Evolutionary conservation across 2,113 vertebrate genomes (phyloP).

Genomic region (Zonotrichia leucophrys): DNA sequence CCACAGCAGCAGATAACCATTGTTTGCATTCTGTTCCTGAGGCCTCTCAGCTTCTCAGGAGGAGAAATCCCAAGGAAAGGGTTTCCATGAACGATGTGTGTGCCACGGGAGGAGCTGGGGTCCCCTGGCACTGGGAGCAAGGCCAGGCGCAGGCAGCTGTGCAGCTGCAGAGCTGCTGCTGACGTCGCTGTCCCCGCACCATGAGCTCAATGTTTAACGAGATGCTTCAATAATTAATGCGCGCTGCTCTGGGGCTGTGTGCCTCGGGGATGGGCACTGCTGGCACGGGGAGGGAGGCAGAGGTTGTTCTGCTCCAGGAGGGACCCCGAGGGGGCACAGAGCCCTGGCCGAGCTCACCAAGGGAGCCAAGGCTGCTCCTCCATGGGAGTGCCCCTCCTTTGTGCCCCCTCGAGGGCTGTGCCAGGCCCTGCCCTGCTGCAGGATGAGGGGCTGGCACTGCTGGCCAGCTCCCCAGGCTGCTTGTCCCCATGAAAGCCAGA

Average conservation of each 20-base stretch:
- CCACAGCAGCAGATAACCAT: no score
- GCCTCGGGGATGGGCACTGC: rapidly evolving
- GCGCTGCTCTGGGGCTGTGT: rapidly evolving
- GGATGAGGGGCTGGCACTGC: neutral
- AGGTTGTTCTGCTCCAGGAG: neutral
- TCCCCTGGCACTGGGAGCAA: rapidly evolving
- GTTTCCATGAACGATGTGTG: no score
- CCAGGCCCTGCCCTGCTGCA: neutral
- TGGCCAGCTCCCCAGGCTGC: rapidly evolving
- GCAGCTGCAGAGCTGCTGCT: neutral
- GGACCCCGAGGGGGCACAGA: rapidly evolving
- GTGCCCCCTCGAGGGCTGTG: neutral
- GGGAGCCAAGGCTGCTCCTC: neutral
- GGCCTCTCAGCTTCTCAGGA: no score
- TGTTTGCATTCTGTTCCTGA: no score
- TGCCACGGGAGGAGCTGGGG: rapidly evolving
- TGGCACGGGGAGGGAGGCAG: neutral
- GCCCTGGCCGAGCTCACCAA: rapidly evolving
- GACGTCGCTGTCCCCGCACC: neutral
- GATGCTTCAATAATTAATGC: neutral
- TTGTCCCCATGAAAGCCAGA: rapidly evolving
- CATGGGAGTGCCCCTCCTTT: rapidly evolving
- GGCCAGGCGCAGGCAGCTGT: rapidly evolving
- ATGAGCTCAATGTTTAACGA: neutral
- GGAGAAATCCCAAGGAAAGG: no score